These are phyloP conservation scores for Meandrina meandrites DNA, from an alignment of 92 coral and sea anemone genomes.

Conservation along the genomic window DNA sequence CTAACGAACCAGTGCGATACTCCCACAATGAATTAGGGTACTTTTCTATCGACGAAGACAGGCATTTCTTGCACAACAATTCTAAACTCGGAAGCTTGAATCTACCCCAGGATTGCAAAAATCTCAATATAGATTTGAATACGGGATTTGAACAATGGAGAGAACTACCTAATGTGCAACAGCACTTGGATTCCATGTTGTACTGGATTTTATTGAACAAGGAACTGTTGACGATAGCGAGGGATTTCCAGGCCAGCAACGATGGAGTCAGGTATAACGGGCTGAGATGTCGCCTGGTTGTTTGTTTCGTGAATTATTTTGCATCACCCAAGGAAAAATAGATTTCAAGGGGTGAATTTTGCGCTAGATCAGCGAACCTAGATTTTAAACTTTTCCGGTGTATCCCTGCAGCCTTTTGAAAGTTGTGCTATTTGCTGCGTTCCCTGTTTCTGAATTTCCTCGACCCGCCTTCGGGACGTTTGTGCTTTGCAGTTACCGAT, in stretches of 20 bases:
- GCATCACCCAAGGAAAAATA: no score
- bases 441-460: no score
- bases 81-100: constrained; percentile 27
- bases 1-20: constrained; percentile 10
- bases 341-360: no score
- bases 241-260: constrained; percentile 6
- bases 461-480: no score
- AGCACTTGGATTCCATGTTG: constrained; percentile 48
- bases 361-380: no score
- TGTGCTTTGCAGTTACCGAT: no score
- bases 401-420: no score
- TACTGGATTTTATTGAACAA: constrained; percentile 41
- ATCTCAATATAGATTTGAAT: constrained; percentile 33
- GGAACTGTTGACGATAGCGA: constrained; percentile 12
- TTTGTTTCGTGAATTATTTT: not conserved
- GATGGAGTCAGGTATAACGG: not conserved
- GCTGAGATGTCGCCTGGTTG: not conserved
- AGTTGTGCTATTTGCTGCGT: no score
- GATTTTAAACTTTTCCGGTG: no score
- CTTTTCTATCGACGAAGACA: constrained; percentile 30
- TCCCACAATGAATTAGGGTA: constrained; percentile 38
- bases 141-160: constrained; percentile 44
- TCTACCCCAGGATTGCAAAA: constrained; percentile 13
- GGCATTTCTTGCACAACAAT: constrained; percentile 29
- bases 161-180: constrained; percentile 32